Conservation (phyloP, 2,888 invertebrate species). For the Hirtodrosophila cameraria region DNA sequence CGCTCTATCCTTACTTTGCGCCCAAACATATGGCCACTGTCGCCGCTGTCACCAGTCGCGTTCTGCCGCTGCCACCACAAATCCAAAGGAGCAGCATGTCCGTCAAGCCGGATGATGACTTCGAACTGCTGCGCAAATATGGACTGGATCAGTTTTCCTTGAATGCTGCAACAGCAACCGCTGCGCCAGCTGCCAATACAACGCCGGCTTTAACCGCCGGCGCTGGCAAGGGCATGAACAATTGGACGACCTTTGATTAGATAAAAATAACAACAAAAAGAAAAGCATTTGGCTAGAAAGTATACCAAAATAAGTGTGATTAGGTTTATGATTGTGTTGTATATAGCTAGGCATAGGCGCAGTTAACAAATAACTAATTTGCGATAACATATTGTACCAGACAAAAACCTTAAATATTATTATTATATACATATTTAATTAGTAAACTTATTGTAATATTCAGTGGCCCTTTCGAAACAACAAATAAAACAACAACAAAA, state of each 20-base stretch:
- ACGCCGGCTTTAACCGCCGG: slow-evolving; percentile 47
- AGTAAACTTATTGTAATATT: slow-evolving; percentile 30
- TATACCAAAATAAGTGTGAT: slow-evolving; percentile 76
- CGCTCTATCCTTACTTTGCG: slow-evolving; percentile 85
- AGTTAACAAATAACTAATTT: slow-evolving; percentile 18
- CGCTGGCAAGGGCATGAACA: slow-evolving; percentile 75
- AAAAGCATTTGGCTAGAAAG: slow-evolving; percentile 27
- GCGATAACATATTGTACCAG: slow-evolving; percentile 42
- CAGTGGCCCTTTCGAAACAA: slow-evolving; percentile 10
- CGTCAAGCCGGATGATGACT: slow-evolving; percentile 82
- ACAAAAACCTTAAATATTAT: slow-evolving; percentile 58
- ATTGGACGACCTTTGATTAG: slow-evolving; percentile 84
- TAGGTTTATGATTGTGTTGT: slow-evolving; percentile 58
- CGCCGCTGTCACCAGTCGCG: slow-evolving; percentile 54
- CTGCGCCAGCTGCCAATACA: slow-evolving; percentile 23
- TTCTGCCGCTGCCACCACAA: slow-evolving; percentile 66
- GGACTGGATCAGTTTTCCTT: slow-evolving; percentile 83
- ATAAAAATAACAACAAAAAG: no score
- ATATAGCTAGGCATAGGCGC: slow-evolving; percentile 44
- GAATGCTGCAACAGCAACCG: slow-evolving; percentile 61
- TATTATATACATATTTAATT: slow-evolving; percentile 10
- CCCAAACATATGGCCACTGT: slow-evolving; percentile 81
- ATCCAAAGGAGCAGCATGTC: slow-evolving; percentile 53
- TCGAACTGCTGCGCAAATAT: slow-evolving; percentile 83
- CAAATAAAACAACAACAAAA: slow-evolving; percentile 1